Evolutionary conservation across 2,888 invertebrate species (phyloP).

Genomic region (Heteromyza rotundicornis): DNA sequence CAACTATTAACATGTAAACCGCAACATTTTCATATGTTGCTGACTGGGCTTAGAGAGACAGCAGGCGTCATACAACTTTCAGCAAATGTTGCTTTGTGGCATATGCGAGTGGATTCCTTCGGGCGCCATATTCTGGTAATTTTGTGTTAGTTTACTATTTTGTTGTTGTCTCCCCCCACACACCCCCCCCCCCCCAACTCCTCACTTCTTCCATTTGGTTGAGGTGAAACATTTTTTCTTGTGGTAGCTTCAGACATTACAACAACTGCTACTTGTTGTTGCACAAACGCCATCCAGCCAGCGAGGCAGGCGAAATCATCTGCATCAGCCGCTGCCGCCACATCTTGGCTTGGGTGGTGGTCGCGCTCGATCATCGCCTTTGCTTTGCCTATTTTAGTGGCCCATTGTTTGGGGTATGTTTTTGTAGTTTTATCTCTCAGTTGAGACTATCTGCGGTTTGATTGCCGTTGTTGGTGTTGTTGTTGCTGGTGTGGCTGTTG

Average conservation of each 20-base stretch:
- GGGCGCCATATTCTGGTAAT: not conserved
- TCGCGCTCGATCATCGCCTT: too few relatives aligned
- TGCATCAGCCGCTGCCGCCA: not conserved
- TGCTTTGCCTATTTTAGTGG: too few relatives aligned
- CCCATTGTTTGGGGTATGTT: too few relatives aligned
- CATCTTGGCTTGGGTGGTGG: not conserved
- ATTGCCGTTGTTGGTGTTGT: too few relatives aligned
- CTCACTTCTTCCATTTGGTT: not conserved
- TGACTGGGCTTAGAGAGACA: not conserved
- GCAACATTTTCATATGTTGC: not conserved
- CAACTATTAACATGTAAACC: not conserved
- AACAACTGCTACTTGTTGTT: slow-evolving; percentile 20
- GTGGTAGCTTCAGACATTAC: slow-evolving; percentile 15
- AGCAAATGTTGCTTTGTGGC: not conserved
- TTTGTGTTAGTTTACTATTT: not conserved
- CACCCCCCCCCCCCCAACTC: too few relatives aligned
- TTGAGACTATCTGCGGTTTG: too few relatives aligned
- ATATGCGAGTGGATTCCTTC: not conserved
- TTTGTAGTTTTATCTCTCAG: too few relatives aligned
- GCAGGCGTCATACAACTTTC: not conserved
- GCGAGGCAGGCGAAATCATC: not conserved
- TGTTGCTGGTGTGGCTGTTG: too few relatives aligned
- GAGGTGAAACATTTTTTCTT: not conserved
- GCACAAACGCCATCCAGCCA: not conserved
- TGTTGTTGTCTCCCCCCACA: not conserved